Evolutionary conservation across 2,113 vertebrate genomes (phyloP).

Genomic region (Trematocara unimaculatum): DNA sequence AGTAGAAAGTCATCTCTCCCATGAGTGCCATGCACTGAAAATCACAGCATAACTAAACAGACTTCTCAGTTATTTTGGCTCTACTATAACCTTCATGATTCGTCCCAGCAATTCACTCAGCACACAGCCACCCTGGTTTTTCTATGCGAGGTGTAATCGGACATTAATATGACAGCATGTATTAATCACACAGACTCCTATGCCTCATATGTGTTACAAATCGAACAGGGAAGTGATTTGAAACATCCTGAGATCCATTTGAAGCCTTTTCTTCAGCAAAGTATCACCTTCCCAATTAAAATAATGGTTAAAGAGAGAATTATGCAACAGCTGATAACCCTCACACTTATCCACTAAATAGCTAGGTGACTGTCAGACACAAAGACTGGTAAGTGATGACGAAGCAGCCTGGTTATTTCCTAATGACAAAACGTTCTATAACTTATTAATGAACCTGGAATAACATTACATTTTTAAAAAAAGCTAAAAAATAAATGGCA

Average conservation of each 20-base stretch:
- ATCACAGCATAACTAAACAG: slow-evolving; percentile 40
- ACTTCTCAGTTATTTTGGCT: slow-evolving; percentile 25
- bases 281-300: background rate
- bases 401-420: background rate
- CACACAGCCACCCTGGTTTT: background rate
- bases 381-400: background rate
- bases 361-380: background rate
- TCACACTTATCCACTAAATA: background rate
- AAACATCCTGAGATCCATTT: background rate
- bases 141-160: background rate
- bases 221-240: background rate
- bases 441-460: background rate
- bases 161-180: background rate
- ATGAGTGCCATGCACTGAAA: slow-evolving; percentile 29
- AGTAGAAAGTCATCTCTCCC: slow-evolving; percentile 32
- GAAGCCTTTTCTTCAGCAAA: background rate
- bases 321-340: background rate
- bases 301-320: background rate
- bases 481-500: background rate
- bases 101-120: slow-evolving; percentile 1
- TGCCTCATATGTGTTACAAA: background rate
- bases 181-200: background rate
- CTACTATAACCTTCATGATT: slow-evolving; percentile 19
- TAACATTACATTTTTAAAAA: background rate
- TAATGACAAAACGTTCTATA: background rate